Evolutionary conservation across 2,113 vertebrate species (phyloP), one percentile per base, ranked within the genome.

Genomic region (Chaetura pelagica): DNA sequence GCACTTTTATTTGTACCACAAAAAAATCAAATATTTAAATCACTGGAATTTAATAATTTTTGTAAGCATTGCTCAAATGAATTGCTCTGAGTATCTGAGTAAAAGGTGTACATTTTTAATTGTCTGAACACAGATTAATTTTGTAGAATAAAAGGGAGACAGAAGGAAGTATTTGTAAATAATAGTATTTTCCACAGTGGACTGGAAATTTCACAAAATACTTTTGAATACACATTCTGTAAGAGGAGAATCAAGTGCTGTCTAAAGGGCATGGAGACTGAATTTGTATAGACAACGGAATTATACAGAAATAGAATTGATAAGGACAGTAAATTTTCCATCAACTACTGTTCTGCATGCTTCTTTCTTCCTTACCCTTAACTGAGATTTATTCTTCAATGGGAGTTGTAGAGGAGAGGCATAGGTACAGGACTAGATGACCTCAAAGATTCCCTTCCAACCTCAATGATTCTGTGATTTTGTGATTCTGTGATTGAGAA

Each of bases 381-480:
- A n/a, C 27, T 52, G 63, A 52, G 32, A 38, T 66, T 71, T 82
- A 29, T 66, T 82, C 15, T 57, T 7, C 40, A 38, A 19, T 46
- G 3, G 14, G 4, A 2, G 27, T 35, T 52, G 15, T 2, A 22
- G 29, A 6, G 15, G 2, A 57, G 8, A 15, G 21, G 9, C 10
- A 12, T 4, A 1, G 9, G 4, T 21, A 63, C 3, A 6, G 6
- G 6, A 10, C 5, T 42, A 48, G 23, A 13, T 77, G 20, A 62
- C 46, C 48, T 81, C 46, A 77, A 40, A 22, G 38, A 48, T 2
- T 8, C 12, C 7, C 5, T 89, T 91, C 32, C 6, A 58, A 22
- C 3, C 3, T 62, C n/a, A 69, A 0, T 46, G 7, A 21, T 51
- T 58, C 68, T 69, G 11, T 87, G 52, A 32, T 87, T 76, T 52